A percentile compares a stretch with the other conserved stretches of the same genome.
phyloP scores from a whole-genome alignment of 2,797 vertebrate species.

The Calcarius lapponicus region DNA sequence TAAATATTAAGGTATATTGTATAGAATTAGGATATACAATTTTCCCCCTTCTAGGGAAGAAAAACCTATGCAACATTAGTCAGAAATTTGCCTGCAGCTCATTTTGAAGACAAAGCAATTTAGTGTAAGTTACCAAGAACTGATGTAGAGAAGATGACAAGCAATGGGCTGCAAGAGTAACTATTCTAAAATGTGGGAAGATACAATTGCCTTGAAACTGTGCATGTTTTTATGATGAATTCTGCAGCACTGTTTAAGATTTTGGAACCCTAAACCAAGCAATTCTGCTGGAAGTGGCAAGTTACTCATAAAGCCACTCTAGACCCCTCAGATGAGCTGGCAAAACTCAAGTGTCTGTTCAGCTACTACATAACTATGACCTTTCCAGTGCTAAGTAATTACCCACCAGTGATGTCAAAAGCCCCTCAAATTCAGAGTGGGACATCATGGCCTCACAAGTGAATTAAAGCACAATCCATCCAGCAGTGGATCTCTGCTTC shows the following conservation, averaged over 20 bases:
- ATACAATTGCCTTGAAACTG: not conserved
- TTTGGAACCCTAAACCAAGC: not conserved
- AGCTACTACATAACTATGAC: not conserved
- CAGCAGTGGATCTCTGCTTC: not conserved
- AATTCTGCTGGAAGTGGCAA: not conserved
- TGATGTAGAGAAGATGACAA: not conserved
- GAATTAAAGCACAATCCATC: not conserved
- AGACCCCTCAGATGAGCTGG: not conserved
- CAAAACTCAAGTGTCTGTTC: not conserved
- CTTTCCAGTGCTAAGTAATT: not conserved
- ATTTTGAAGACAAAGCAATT: not conserved
- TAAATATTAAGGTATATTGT: not conserved
- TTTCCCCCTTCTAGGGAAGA: not conserved
- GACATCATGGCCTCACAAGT: not conserved
- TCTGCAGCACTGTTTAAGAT: fast-evolving
- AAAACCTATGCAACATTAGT: not conserved
- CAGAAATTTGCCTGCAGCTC: not conserved
- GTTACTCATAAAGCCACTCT: not conserved
- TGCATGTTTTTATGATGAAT: not conserved
- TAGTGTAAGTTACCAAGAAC: not conserved
- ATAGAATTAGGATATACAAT: not conserved
- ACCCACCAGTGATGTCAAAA: not conserved
- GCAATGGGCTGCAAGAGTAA: not conserved
- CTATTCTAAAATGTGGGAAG: not conserved
- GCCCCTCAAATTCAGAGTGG: not conserved